Percentiles rank a stretch among this genome's conserved stretches.
Conservation (phyloP, 2,113 vertebrate genomes). For the Pterocles burchelli region DNA sequence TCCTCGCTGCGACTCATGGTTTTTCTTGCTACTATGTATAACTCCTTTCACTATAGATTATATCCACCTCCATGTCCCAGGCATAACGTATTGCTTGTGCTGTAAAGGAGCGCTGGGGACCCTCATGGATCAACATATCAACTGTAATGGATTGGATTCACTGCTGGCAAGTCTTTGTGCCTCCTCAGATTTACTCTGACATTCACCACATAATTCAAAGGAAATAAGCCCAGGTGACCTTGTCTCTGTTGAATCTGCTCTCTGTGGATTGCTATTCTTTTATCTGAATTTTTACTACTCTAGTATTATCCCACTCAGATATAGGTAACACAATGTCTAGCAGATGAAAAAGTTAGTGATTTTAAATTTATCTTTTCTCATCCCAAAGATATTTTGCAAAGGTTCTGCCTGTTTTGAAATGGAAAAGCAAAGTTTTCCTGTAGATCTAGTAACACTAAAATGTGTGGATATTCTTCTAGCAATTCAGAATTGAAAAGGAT, state of each 20-base stretch:
- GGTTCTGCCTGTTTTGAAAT: not conserved
- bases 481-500: not conserved
- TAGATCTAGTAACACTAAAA: not conserved
- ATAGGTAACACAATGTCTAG: not conserved
- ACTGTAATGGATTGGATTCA: slow-evolving; percentile 27
- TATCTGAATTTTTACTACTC: not conserved
- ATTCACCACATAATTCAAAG: not conserved
- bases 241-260: not conserved
- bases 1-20: not conserved
- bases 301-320: not conserved
- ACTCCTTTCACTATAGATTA: not conserved
- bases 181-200: slow-evolving; percentile 22
- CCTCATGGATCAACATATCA: slow-evolving; percentile 33
- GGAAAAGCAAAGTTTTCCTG: not conserved
- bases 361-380: not conserved
- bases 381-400: not conserved
- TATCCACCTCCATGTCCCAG: not conserved
- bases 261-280: not conserved
- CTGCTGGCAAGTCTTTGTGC: slow-evolving; percentile 17
- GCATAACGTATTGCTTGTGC: slow-evolving; percentile 21
- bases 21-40: slow-evolving; percentile 9
- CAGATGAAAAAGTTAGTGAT: not conserved
- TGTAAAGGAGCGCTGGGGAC: slow-evolving; percentile 16
- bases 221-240: slow-evolving; percentile 20
- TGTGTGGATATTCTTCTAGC: not conserved